phyloP scores from a whole-genome alignment of 2,113 vertebrate genomes.

The Equus przewalskii region DNA sequence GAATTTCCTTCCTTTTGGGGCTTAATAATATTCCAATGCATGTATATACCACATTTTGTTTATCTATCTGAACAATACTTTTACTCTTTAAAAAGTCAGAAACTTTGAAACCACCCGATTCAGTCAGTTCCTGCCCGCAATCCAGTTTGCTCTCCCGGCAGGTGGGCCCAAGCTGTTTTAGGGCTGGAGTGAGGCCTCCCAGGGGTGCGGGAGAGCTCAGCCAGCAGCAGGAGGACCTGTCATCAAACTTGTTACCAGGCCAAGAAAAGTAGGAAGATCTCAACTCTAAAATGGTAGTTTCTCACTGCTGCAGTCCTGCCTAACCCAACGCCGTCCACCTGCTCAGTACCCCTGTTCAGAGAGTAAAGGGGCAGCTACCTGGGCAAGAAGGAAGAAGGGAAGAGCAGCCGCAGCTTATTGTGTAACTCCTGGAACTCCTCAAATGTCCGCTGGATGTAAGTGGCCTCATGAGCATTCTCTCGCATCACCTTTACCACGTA shows the following conservation, averaged over 20 bases:
- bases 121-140: background rate
- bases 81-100: background rate
- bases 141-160: background rate
- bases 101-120: background rate
- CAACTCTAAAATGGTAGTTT: background rate
- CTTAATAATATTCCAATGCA: background rate
- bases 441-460: conserved; percentile 95
- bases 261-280: background rate
- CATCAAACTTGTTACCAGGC: background rate
- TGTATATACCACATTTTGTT: background rate
- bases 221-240: conserved; percentile 59
- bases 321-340: fast-evolving
- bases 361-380: conserved; percentile 87
- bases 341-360: background rate
- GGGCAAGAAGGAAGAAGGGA: conserved; percentile 95
- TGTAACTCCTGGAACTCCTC: conserved; percentile 98
- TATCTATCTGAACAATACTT: background rate
- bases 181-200: background rate
- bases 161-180: background rate
- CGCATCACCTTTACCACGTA: conserved; percentile 96
- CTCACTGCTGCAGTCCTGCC: background rate
- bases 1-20: background rate
- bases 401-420: conserved; percentile 95
- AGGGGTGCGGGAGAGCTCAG: background rate
- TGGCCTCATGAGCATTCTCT: conserved; percentile 89